These are phyloP conservation scores for Delia radicum DNA, from an alignment of 1,140 invertebrate species.

Conservation along the genomic window DNA sequence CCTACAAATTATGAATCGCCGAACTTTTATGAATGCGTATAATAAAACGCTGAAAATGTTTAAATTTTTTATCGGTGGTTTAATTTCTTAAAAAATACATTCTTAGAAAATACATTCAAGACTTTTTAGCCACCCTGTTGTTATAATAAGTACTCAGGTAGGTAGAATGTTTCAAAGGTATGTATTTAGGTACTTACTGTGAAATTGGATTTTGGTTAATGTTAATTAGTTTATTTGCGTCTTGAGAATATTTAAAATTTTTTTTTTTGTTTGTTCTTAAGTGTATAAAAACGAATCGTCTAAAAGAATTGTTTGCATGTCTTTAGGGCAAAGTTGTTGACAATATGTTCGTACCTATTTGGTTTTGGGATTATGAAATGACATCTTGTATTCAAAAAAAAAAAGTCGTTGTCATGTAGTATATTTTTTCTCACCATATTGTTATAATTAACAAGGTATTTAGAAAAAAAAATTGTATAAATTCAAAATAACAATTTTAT, in stretches of 20 bases:
- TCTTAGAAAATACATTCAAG: no score
- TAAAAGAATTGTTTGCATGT: background rate
- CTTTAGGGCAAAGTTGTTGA: background rate
- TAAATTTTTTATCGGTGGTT: no score
- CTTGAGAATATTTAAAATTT: conserved; percentile 9
- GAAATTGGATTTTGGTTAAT: conserved; percentile 19
- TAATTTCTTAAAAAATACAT: no score
- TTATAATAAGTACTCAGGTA: background rate
- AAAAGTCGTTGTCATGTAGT: background rate
- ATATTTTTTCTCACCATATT: background rate
- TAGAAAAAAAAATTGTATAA: no score
- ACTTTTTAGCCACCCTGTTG: no score
- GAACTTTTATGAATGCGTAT: no score
- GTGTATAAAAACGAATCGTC: no score
- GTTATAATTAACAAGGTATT: background rate
- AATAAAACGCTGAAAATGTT: no score
- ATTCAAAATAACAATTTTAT: no score
- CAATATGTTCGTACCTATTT: background rate
- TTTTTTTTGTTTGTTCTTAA: background rate
- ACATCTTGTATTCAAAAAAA: background rate
- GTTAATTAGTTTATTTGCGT: conserved; percentile 22
- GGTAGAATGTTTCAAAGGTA: background rate
- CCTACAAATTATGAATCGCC: no score
- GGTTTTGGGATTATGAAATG: conserved; percentile 7
- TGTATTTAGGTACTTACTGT: background rate